A percentile compares a stretch with the other conserved stretches of the same genome.
Evolutionary conservation across 2,888 invertebrate species (phyloP).

Genomic region (Lottia gigantea): DNA sequence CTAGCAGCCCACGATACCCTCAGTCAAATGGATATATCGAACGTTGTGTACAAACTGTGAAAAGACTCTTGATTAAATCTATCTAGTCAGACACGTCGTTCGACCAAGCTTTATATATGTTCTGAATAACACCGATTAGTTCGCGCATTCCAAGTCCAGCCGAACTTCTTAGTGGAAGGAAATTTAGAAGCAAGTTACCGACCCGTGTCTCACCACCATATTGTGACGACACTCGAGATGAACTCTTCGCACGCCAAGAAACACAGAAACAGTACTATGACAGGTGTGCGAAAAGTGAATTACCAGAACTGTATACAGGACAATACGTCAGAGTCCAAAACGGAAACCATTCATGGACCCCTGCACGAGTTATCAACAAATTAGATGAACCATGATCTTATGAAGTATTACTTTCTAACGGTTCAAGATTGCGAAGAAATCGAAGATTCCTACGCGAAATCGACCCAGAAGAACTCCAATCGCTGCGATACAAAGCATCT

Average conservation of each 20-base stretch:
- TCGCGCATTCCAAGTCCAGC: not conserved
- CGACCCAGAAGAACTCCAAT: not conserved
- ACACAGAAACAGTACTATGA: not conserved
- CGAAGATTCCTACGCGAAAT: not conserved
- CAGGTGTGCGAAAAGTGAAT: not conserved
- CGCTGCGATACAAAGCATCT: no score
- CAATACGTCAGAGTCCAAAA: not conserved
- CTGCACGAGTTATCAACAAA: not conserved
- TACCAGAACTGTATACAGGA: not conserved
- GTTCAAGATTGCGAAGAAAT: not conserved
- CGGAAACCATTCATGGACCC: not conserved
- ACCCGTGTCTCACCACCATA: not conserved
- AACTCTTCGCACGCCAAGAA: not conserved
- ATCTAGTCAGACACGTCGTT: not conserved
- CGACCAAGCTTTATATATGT: not conserved
- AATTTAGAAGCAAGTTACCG: not conserved
- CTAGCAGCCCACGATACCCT: not conserved
- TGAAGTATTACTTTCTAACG: not conserved
- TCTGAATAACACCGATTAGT: not conserved
- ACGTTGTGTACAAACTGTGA: not conserved
- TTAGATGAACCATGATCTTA: no score
- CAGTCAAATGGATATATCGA: constrained; percentile 1
- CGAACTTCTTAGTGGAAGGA: not conserved
- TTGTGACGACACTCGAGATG: not conserved
- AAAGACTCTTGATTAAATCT: not conserved